Percentiles rank a stretch among this genome's conserved stretches.
Conservation (phyloP, 2,888 invertebrate species). For the Linhomoeus sp. region DNA sequence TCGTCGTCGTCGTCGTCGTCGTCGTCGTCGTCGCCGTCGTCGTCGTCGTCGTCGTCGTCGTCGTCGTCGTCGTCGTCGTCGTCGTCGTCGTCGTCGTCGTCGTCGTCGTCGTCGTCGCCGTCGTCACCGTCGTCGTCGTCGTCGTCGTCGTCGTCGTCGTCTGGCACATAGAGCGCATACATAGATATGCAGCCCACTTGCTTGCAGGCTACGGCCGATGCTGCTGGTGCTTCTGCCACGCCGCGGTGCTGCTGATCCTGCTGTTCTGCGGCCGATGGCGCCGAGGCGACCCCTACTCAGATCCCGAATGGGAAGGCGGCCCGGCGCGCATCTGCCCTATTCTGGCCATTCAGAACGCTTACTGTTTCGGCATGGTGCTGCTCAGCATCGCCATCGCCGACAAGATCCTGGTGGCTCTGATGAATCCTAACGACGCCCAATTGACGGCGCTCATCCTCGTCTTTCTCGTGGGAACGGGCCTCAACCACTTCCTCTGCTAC, state of each 20-base stretch:
- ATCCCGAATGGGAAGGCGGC: conserved; percentile 2
- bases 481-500: conserved; percentile 17
- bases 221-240: conserved; percentile 17
- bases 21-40: too few relatives aligned
- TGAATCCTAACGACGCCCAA: conserved; percentile 13
- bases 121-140: too few relatives aligned
- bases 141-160: too few relatives aligned
- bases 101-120: too few relatives aligned
- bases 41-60: too few relatives aligned
- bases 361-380: conserved; percentile 19
- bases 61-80: too few relatives aligned
- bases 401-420: conserved; percentile 6
- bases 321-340: conserved; percentile 16
- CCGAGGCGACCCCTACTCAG: not conserved
- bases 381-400: conserved; percentile 17
- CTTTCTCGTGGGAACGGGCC: conserved; percentile 8
- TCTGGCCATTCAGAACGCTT: conserved; percentile 17
- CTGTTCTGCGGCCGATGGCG: not conserved
- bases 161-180: too few relatives aligned
- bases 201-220: conserved; percentile 13
- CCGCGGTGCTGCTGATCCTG: conserved; percentile 9
- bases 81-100: too few relatives aligned
- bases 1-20: too few relatives aligned
- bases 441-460: conserved; percentile 15
- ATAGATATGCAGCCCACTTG: too few relatives aligned